These are phyloP conservation scores for Cercocebus atys DNA, from an alignment of 2,113 vertebrate genomes.

Conservation along the genomic window DNA sequence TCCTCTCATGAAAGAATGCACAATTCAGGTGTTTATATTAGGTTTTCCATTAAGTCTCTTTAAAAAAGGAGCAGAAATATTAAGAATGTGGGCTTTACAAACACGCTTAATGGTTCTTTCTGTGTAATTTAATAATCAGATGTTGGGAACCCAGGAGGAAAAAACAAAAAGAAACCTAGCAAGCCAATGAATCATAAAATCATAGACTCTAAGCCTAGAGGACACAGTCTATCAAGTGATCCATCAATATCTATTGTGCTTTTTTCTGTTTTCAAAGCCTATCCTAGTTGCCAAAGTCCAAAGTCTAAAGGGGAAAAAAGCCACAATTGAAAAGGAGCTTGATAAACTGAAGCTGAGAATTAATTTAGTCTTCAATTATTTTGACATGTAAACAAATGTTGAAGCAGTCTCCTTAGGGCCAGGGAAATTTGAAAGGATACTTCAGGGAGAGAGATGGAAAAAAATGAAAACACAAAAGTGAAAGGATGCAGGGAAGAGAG, in stretches of 20 bases:
- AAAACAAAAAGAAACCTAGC: background rate
- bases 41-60: background rate
- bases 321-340: slow-evolving; percentile 71
- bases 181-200: slow-evolving; percentile 55
- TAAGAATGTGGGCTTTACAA: background rate
- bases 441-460: background rate
- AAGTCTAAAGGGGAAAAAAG: slow-evolving; percentile 44
- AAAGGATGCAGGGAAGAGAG: slow-evolving; percentile 43
- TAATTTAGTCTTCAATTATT: slow-evolving; percentile 78
- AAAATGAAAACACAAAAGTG: slow-evolving; percentile 53
- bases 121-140: slow-evolving; percentile 24
- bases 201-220: background rate
- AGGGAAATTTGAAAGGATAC: slow-evolving; percentile 1
- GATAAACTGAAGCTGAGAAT: slow-evolving; percentile 79
- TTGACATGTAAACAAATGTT: slow-evolving; percentile 75
- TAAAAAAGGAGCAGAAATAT: background rate
- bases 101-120: background rate
- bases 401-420: slow-evolving; percentile 75
- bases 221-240: slow-evolving; percentile 16
- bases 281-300: background rate
- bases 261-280: slow-evolving; percentile 38
- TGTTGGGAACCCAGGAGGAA: background rate
- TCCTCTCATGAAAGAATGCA: background rate
- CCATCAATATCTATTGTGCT: slow-evolving; percentile 1
- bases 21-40: background rate